Evolutionary conservation across 2,888 invertebrate species (phyloP), one percentile per base, ranked within the genome.

Genomic region (Melolontha melolontha): DNA sequence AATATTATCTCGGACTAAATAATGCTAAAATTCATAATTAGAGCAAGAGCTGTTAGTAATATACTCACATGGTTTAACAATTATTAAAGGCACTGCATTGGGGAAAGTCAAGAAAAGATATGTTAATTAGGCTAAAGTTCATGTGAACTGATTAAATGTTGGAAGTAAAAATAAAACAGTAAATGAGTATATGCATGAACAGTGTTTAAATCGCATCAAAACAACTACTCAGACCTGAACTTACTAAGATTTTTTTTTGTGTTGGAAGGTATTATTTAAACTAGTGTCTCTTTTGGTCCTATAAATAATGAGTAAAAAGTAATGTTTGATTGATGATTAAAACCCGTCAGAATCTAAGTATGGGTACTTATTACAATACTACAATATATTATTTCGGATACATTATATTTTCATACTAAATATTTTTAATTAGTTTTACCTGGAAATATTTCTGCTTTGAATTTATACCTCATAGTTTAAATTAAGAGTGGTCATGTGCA

Each of bases 31-130:
- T 34, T 34, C 34, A 34, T 34, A 34, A 34, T 6, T 6, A 34
- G 34, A 47, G 59, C 34, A 29, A 62, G 34, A 62, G 59, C 29
- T 17, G 59, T 62, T 62, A 69, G 69, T 62, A 40, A 44, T 39
- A 74, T 81, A 84, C 84, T 84, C 80, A 85, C 84, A 81, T 81
- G 82, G 82, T 83, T 85, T 85, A 83, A 85, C 84, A 81, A 85
- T 83, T 81, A 84, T 84, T 84, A 86, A 87, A 87, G 87, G 87
- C 87, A 87, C 87, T 87, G 83, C 81, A 79, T 78, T 79, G 76
- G 71, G 77, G 74, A 75, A 71, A 75, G 66, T 71, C 64, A 75
- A 70, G 74, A 69, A 72, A 67, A 69, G 69, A 71, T 75, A 14
- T 52, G 64, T 64, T 57, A 68, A 64, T 47, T 47, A 2, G 14